Evolutionary conservation across 1,140 invertebrate species (phyloP).

Genomic region (Magallana gigas): DNA sequence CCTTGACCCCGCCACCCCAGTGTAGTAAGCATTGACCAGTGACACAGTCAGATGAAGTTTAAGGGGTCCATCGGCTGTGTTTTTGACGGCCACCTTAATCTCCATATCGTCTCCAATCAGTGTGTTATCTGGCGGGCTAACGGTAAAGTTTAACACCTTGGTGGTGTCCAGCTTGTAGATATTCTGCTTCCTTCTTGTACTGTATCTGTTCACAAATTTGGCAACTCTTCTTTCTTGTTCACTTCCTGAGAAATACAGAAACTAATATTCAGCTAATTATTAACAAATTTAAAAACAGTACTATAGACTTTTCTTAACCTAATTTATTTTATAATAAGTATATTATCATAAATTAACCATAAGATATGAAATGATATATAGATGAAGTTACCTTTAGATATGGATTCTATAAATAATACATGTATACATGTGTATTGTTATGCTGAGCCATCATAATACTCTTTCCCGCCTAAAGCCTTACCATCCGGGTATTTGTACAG

Average conservation of each 20-base stretch:
- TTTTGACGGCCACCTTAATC: constrained; percentile 53
- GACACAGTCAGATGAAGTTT: constrained; percentile 45
- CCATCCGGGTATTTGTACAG: constrained; percentile 93
- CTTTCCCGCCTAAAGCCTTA: constrained; percentile 80
- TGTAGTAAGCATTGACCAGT: constrained; percentile 58
- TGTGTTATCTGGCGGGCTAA: constrained; percentile 43
- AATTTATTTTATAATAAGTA: no score
- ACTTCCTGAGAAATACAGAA: constrained; percentile 44
- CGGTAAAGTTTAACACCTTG: constrained; percentile 50
- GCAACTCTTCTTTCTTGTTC: constrained; percentile 61
- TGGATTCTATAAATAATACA: no score
- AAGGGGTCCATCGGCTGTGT: constrained; percentile 41
- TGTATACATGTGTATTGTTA: no score
- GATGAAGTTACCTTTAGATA: no score
- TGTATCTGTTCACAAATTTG: constrained; percentile 60
- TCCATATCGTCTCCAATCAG: constrained; percentile 53
- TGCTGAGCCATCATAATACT: not conserved
- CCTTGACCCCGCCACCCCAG: constrained; percentile 55
- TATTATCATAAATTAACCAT: no score
- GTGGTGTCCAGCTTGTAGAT: constrained; percentile 51
- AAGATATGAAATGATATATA: no score
- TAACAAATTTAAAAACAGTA: no score
- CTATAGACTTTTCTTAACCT: no score
- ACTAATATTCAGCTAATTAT: no score
- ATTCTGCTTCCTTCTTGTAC: constrained; percentile 45